A percentile compares a stretch with the other conserved stretches of the same genome.
phyloP scores from a whole-genome alignment of 2,888 invertebrate genomes.

The Watsonalla binaria region DNA sequence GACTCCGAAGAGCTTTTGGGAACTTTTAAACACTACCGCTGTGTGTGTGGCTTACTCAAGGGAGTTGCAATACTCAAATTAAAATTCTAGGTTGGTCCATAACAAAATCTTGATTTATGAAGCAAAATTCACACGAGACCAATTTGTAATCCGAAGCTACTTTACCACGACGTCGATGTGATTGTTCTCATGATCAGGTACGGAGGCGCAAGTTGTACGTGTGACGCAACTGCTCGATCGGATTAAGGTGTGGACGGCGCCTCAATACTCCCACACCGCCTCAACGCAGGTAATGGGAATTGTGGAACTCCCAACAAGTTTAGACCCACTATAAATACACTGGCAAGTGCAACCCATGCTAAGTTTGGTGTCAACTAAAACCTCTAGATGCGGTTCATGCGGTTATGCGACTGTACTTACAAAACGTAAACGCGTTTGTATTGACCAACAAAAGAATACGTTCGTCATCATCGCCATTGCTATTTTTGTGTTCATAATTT shows the following conservation, averaged over 20 bases:
- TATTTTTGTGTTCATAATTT: no score
- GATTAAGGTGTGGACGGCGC: conserved; percentile 4
- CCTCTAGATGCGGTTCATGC: neutral
- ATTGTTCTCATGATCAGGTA: conserved; percentile 15
- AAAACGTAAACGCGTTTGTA: no score
- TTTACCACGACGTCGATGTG: conserved; percentile 11
- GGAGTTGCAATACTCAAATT: no score
- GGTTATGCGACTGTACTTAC: no score
- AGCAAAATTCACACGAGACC: neutral
- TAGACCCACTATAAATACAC: conserved; percentile 14
- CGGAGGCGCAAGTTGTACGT: conserved; percentile 1
- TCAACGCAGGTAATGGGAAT: neutral
- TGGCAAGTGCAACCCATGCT: neutral
- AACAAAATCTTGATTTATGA: neutral
- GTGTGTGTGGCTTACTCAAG: no score
- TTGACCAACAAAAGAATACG: no score
- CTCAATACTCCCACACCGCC: conserved; percentile 3
- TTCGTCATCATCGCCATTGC: no score
- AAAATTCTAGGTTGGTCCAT: no score
- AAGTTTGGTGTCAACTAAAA: neutral
- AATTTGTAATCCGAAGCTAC: neutral
- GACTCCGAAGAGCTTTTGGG: no score
- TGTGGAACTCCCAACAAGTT: conserved; percentile 2
- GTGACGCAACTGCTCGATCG: neutral
- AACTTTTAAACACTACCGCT: no score